Percentiles rank a stretch among this genome's conserved stretches.
Conservation (phyloP, 23 tunicate genomes). For the Styela clava region DNA sequence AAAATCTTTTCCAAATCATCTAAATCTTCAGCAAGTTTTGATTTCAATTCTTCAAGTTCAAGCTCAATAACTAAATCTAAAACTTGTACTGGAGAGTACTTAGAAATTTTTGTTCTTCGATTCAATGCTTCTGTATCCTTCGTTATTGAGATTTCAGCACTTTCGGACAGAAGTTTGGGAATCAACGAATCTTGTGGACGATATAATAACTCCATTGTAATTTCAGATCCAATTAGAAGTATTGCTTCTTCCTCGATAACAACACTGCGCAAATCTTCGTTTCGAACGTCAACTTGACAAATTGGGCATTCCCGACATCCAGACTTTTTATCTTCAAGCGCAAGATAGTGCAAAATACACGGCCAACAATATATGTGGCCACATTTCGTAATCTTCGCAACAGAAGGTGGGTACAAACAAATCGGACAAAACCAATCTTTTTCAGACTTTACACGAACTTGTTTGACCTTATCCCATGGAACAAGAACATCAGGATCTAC, state of each 20-base stretch:
- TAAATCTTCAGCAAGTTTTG: conserved; percentile 47
- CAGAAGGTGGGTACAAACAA: conserved; percentile 57
- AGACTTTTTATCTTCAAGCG: conserved; percentile 46
- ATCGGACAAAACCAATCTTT: conserved; percentile 73
- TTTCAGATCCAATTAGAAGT: conserved; percentile 21
- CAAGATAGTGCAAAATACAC: conserved; percentile 78
- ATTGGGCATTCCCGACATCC: conserved; percentile 70
- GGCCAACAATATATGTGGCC: conserved; percentile 93
- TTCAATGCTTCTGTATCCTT: neutral
- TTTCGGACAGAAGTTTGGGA: conserved; percentile 5
- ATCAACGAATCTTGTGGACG: neutral
- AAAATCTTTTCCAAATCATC: conserved; percentile 64
- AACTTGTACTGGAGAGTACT: conserved; percentile 31
- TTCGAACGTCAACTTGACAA: conserved; percentile 55
- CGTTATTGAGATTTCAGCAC: neutral
- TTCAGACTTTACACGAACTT: conserved; percentile 43
- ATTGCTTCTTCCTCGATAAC: neutral
- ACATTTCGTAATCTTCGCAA: conserved; percentile 69
- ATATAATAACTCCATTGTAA: conserved; percentile 66
- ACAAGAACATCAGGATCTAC: conserved; percentile 50
- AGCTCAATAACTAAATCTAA: conserved; percentile 28
- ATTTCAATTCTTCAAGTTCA: conserved; percentile 52
- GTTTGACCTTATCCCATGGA: conserved; percentile 65
- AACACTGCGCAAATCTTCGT: conserved; percentile 67
- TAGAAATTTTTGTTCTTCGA: conserved; percentile 8